phyloP scores from a whole-genome alignment of 2,888 invertebrate species.

The Petrolisthes manimaculis region DNA sequence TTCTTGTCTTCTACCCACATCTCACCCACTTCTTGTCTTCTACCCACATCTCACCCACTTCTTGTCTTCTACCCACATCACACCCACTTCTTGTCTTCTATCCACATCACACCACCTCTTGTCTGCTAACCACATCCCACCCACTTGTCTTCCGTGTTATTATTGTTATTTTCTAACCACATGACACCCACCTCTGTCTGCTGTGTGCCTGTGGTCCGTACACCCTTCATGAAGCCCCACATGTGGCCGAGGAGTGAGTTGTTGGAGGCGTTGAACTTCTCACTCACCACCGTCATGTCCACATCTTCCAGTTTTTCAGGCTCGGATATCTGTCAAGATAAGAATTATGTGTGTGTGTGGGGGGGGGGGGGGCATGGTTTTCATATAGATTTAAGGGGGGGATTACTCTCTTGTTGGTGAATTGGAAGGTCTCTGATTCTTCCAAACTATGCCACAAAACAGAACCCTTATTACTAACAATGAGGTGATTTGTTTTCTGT shows the following conservation, averaged over 20 bases:
- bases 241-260: slow-evolving; percentile 52
- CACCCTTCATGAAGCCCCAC: slow-evolving; percentile 58
- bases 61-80: too few relatives aligned
- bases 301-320: slow-evolving; percentile 52
- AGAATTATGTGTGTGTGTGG: background rate
- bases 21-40: too few relatives aligned
- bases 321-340: slow-evolving; percentile 33
- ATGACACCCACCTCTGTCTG: slow-evolving; percentile 47
- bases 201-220: slow-evolving; percentile 56
- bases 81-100: too few relatives aligned
- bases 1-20: too few relatives aligned
- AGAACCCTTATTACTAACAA: too few relatives aligned
- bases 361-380: background rate
- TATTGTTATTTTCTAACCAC: too few relatives aligned
- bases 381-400: background rate
- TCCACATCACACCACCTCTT: too few relatives aligned
- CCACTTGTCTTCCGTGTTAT: background rate
- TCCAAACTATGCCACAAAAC: too few relatives aligned
- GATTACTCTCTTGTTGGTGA: background rate
- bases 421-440: background rate
- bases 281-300: slow-evolving; percentile 50
- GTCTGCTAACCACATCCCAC: too few relatives aligned
- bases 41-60: too few relatives aligned
- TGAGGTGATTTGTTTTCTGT: too few relatives aligned
- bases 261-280: slow-evolving; percentile 54